Base-by-base conservation (phyloP, 2,888 invertebrate genomes). In the Pyrocoelia pectoralis region DNA sequence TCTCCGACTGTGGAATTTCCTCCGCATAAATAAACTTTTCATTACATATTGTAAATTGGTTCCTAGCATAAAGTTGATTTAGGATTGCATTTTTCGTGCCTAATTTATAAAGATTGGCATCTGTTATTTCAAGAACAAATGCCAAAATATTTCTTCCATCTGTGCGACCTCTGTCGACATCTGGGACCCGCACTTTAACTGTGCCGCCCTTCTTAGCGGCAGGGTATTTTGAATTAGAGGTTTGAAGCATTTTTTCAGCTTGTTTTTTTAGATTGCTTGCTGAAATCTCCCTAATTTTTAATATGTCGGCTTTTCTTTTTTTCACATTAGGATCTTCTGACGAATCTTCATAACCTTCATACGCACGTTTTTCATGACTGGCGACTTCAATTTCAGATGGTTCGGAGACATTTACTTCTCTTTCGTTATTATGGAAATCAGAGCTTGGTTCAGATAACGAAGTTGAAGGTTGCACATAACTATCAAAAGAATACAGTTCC, bases 211-310 rank as follows among this genome's bases (percentile, higher is more conserved):
- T 46, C 33, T 61, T 49, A 29, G 56, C 56, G 10, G 28, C 38
- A 12, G 66, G 58, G 46, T 28, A 66, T 56, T 58, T 67, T 17
- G 40, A 14, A 49, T 50, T 52, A 18, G 58, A 66, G 19, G 8
- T 51, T 14, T 57, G 13, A 6, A 66, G 12, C 61, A 61, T 62
- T 62, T 63, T 64, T 13, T 63, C 41, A 17, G 59, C 60, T 66
- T 66, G 66, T 58, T 24, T 28, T 17, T 19, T 28, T 5, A 51
- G 28, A 51, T 28, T 28, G n/a, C n/a, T n/a, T n/a, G n/a, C n/a
- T n/a, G n/a, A n/a, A n/a, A n/a, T n/a, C n/a, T n/a, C n/a, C n/a
- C n/a, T n/a, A n/a, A n/a, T n/a, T n/a, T 49, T 49, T 18, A 49
- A 49, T 49, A 19, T 49, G 49, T 19, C 49, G 18, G 12, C 18